Conservation (phyloP, 2,113 vertebrate genomes). For the Labrus mixtus region DNA sequence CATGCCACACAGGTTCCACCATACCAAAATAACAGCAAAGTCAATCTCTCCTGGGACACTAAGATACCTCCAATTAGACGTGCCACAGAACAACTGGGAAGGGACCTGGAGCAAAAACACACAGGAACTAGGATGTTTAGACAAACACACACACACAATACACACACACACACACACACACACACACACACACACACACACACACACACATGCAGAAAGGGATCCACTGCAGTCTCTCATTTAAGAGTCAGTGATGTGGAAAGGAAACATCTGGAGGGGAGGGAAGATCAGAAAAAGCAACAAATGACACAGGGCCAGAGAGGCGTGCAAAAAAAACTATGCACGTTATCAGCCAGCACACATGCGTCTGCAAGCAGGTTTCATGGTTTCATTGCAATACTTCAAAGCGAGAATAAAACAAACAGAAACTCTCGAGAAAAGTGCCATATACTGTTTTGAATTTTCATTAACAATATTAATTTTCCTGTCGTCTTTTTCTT, state of each 20-base stretch:
- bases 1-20: constrained; percentile 12
- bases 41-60: constrained; percentile 59
- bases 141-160: constrained; percentile 9
- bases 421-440: no score
- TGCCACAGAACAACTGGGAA: constrained; percentile 67
- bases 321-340: constrained; percentile 22
- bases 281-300: constrained; percentile 58
- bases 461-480: no score
- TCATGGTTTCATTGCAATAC: not conserved
- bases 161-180: constrained; percentile 20
- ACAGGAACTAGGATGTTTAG: not conserved
- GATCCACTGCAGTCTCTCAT: constrained; percentile 63
- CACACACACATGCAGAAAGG: constrained; percentile 29
- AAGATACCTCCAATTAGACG: constrained; percentile 78
- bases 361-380: constrained; percentile 6
- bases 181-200: constrained; percentile 2
- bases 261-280: constrained; percentile 77
- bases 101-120: constrained; percentile 64
- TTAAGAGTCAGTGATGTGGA: constrained; percentile 72
- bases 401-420: not conserved
- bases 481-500: not conserved
- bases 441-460: not conserved
- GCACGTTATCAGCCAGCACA: constrained; percentile 16
- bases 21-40: constrained; percentile 30
- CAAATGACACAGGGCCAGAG: constrained; percentile 58